Evolutionary conservation across 2,797 vertebrate species (phyloP).

Genomic region (Corythornis leucogaster): DNA sequence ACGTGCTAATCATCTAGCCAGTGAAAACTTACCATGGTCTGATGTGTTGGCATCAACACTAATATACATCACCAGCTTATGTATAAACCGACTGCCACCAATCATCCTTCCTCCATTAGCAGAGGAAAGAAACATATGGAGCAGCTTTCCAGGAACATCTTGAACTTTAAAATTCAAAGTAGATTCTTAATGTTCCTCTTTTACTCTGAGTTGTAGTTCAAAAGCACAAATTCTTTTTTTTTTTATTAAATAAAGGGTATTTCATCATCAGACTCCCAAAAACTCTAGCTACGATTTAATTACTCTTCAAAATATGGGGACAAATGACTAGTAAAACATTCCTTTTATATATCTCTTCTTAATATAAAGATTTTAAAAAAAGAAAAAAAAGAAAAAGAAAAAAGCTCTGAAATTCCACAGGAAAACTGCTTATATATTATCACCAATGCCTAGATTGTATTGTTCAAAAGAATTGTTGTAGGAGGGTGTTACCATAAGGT

Average conservation of each 20-base stretch:
- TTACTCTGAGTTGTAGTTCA: background rate
- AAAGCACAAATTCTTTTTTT: background rate
- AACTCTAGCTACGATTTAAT: background rate
- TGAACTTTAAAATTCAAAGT: conserved; percentile 13
- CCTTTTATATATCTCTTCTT: background rate
- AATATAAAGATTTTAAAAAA: background rate
- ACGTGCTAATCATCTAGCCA: background rate
- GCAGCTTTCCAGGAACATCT: background rate
- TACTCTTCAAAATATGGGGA: background rate
- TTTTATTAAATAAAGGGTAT: background rate
- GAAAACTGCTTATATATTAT: background rate
- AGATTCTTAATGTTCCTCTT: background rate
- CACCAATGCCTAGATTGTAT: background rate
- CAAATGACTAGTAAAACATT: background rate
- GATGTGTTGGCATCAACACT: background rate
- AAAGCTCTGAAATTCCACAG: background rate
- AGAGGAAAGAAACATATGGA: background rate
- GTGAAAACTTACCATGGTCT: background rate
- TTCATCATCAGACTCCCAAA: background rate
- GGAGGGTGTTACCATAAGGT: background rate
- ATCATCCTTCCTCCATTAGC: background rate
- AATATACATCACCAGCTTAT: background rate
- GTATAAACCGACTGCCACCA: background rate
- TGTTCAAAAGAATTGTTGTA: background rate
- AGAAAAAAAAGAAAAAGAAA: background rate